These are phyloP conservation scores for Drosophila neonasuta DNA, from an alignment of 2,888 invertebrate genomes.

Conservation along the genomic window DNA sequence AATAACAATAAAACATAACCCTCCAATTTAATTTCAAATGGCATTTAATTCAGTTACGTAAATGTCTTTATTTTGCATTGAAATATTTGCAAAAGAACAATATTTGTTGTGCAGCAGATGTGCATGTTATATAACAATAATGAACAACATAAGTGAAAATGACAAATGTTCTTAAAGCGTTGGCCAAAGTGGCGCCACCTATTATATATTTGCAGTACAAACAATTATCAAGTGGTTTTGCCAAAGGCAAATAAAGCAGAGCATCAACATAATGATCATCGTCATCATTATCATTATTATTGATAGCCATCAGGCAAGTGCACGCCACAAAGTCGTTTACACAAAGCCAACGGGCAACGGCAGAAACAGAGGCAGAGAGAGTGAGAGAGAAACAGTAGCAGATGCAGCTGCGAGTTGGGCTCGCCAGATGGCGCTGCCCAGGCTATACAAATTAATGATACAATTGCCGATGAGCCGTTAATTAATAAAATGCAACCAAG, in stretches of 20 bases:
- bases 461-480: slow-evolving; percentile 59
- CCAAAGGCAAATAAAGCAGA: slow-evolving; percentile 34
- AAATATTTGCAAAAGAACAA: background rate
- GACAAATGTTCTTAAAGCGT: slow-evolving; percentile 24
- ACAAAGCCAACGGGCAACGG: slow-evolving; percentile 33
- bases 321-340: slow-evolving; percentile 64
- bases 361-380: slow-evolving; percentile 15
- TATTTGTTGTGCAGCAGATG: background rate
- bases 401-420: slow-evolving; percentile 35
- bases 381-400: background rate
- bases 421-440: slow-evolving; percentile 60
- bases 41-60: too few relatives aligned
- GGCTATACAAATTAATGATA: slow-evolving; percentile 40
- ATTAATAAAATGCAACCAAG: slow-evolving; percentile 55
- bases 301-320: slow-evolving; percentile 30
- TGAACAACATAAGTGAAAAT: slow-evolving; percentile 11
- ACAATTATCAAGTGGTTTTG: slow-evolving; percentile 40
- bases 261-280: slow-evolving; percentile 13
- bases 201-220: slow-evolving; percentile 37
- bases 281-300: slow-evolving; percentile 29
- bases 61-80: background rate
- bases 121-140: slow-evolving; percentile 1
- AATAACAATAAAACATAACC: too few relatives aligned
- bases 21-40: too few relatives aligned
- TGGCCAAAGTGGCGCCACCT: slow-evolving; percentile 57